Base-by-base conservation (phyloP, 2,888 invertebrate genomes). In the Lasius fuliginosus region DNA sequence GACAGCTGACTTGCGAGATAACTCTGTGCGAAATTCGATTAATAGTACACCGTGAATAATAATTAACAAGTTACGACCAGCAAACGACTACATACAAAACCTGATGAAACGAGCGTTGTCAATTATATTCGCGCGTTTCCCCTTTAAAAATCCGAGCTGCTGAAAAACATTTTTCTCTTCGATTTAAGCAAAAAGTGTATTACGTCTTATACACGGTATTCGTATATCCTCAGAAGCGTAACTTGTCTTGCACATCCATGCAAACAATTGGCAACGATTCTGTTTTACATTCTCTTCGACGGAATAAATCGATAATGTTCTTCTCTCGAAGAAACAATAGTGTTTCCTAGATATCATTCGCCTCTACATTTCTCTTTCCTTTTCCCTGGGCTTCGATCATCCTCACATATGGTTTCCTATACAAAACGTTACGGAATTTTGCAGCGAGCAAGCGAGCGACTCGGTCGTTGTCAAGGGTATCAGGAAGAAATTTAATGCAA, bases 401-500 rank as follows among this genome's bases (percentile, higher is more conserved):
- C 40, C 27, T 82, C 46, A 23, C 18, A n/a, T 60, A 27, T 30
- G 56, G n/a, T n/a, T 65, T 53, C 40, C 65, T 53, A 18, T 23
- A 36, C 18, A 33, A 46, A 62, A 64, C 15, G 30, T 11, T 53
- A 12, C 30, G 42, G 76, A 58, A 76, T 67, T 58, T 82, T 27
- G 11, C 40, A 49, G 23, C 42, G 64, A 74, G 42, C 42, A 15
- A 23, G 30, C 53, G 65, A 75, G 23, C 15, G 62, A 73, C 33
- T 74, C 12, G 49, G 9, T 27, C 12, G 23, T 36, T 40, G 27
- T 56, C 76, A 12, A 18, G 56, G 27, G 65, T 82, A 49, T 60
- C 58, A 58, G 18, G 60, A 15, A n/a, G 83, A 83, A 83, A 83
- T 83, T 76, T 46, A 68, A 83, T 60, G 76, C 64, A 64, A 30